These are phyloP conservation scores for Cerastis leucographa DNA, from an alignment of 2,888 invertebrate species.

Conservation along the genomic window DNA sequence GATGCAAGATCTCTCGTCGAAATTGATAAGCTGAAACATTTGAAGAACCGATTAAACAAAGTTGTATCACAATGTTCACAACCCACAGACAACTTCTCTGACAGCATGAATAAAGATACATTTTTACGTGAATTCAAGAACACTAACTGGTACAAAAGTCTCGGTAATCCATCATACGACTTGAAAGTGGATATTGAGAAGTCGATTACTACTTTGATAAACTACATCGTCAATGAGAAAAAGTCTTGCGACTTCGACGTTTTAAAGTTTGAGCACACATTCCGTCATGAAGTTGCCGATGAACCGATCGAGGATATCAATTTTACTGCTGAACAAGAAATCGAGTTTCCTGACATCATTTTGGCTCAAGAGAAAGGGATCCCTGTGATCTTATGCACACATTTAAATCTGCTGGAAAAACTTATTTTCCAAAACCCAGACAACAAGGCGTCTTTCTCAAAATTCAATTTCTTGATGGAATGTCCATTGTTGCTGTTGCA, in stretches of 20 bases:
- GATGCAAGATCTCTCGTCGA: slow-evolving; percentile 66
- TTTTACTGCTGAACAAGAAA: slow-evolving; percentile 72
- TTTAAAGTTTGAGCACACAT: slow-evolving; percentile 70
- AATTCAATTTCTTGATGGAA: slow-evolving; percentile 72
- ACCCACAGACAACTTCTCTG: slow-evolving; percentile 7
- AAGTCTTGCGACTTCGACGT: slow-evolving; percentile 75
- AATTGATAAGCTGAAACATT: slow-evolving; percentile 42
- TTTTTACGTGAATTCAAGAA: slow-evolving; percentile 49
- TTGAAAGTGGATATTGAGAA: slow-evolving; percentile 71
- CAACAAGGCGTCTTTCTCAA: slow-evolving; percentile 47
- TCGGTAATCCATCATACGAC: slow-evolving; percentile 38
- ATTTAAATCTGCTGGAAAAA: slow-evolving; percentile 71
- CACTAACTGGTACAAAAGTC: slow-evolving; percentile 68
- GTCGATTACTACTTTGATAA: slow-evolving; percentile 73
- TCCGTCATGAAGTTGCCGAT: slow-evolving; percentile 59
- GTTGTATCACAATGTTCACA: background rate
- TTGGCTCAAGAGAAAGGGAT: slow-evolving; percentile 74
- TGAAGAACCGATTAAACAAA: slow-evolving; percentile 32
- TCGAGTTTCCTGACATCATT: slow-evolving; percentile 77
- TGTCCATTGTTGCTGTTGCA: slow-evolving; percentile 74
- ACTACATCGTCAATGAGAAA: slow-evolving; percentile 72
- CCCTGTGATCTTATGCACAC: slow-evolving; percentile 72
- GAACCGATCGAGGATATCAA: slow-evolving; percentile 68
- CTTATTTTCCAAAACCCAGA: slow-evolving; percentile 51
- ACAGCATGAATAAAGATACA: slow-evolving; percentile 18